Evolutionary conservation across 2,113 vertebrate genomes (phyloP), one percentile per base, ranked within the genome.

Genomic region (Clinocottus analis): DNA sequence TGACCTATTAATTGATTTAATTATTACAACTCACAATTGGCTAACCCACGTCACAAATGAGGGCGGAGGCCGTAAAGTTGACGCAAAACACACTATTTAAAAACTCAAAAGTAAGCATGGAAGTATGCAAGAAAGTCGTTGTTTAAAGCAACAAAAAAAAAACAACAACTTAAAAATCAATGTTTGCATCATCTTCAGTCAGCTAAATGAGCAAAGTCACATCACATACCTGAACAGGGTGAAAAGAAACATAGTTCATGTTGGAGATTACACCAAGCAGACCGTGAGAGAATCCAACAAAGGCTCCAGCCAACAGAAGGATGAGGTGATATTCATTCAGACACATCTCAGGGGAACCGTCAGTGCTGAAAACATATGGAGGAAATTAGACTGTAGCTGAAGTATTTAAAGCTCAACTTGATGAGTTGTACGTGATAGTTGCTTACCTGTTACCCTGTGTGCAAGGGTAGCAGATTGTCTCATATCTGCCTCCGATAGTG

Each of bases 171-270:
- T 25, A 29, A 33, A 6, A 5, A 33, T 33, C 2, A 3, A 33
- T 45, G 11, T 27, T 29, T 64, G n/a, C 11, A 31, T 35, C 10
- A 33, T 55, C 11, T 13, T 12, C 17, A 49, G 58, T n/a, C 16
- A 72, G 21, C 69, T 23, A 45, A 13, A 4, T 29, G 31, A 39
- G 1, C 23, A 67, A 29, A 68, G 66, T 6, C 29, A 47, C 1
- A 58, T 11, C 59, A 49, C 37, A 19, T 92, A 99, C 98, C 97
- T 98, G 97, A 87, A 98, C 95, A 47, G 95, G 89, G 71, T 95
- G 96, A 86, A 99, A 99, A 0, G 97, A 95, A 47, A 99, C 93
- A 73, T 97, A 99, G 90, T 97, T 97, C 95, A 98, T 96, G 86
- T 98, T 97, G 87, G 97, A 94, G 79, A 97, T 93, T 75, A 99